Conservation (phyloP, 2,113 vertebrate species). For the Penelope pileata region DNA sequence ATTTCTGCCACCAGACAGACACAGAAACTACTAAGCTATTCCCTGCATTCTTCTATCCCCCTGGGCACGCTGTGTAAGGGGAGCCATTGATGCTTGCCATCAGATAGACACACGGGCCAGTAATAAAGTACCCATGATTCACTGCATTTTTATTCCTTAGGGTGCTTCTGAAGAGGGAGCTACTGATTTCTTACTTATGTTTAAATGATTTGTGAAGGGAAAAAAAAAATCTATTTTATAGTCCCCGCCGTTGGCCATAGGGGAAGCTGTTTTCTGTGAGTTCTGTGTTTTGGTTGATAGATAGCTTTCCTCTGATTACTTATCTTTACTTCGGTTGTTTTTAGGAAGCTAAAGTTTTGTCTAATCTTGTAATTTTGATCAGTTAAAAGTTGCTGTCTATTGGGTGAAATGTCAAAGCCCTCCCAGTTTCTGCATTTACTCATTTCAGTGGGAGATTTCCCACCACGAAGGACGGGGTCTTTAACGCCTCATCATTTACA, state of each 20-base stretch:
- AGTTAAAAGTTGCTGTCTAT: neutral
- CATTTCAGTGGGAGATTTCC: neutral
- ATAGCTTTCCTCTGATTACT: neutral
- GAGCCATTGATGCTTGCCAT: slow-evolving; percentile 72
- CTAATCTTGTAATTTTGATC: neutral
- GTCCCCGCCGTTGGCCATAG: neutral
- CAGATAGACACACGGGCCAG: slow-evolving; percentile 66
- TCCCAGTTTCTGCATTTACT: neutral
- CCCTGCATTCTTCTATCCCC: slow-evolving; percentile 70
- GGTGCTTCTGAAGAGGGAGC: slow-evolving; percentile 63
- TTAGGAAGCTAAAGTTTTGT: neutral
- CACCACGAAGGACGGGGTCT: neutral
- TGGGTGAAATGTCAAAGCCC: neutral
- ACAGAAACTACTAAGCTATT: slow-evolving; percentile 72
- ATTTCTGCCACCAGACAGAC: slow-evolving; percentile 68
- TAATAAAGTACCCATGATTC: slow-evolving; percentile 69
- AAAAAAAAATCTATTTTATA: slow-evolving; percentile 35
- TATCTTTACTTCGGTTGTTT: neutral
- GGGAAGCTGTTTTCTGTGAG: neutral
- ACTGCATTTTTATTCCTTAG: slow-evolving; percentile 63
- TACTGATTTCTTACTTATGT: slow-evolving; percentile 67
- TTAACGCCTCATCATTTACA: neutral
- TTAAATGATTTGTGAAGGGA: slow-evolving; percentile 61
- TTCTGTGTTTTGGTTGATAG: neutral
- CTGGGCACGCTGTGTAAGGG: slow-evolving; percentile 52